Base-by-base conservation (phyloP, 2,888 invertebrate genomes). In the Cancer borealis region DNA sequence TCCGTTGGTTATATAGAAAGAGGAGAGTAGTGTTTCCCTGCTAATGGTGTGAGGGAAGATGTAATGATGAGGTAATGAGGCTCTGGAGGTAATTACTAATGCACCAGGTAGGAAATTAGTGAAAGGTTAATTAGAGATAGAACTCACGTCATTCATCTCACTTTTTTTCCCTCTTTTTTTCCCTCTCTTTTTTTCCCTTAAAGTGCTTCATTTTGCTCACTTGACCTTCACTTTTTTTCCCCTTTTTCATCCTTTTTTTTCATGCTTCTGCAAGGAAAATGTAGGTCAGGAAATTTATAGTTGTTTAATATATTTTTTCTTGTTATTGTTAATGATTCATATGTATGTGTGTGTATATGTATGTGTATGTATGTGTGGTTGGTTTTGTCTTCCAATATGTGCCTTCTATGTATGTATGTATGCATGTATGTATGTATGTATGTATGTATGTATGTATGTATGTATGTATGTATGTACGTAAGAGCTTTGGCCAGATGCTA, bases 371-470 rank as follows among this genome's bases (percentile, higher is more conserved):
- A 26, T 79, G 73, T 79, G 73, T 79, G n/a, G 26, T 73, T 73
- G 26, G 54, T 17, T 54, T 17, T 66, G 66, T 66, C 66, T 66
- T 66, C 17, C 66, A 14, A 66, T 66, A 66, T 21, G n/a, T 66
- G n/a, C 66, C 21, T 66, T 21, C 54, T 54, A 17, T 73, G 73
- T 73, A n/a, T 73, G 73, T 73, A n/a, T 73, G 73, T 73, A 26
- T 73, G 73, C 26, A 26, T 89, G 89, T 89, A 47, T 89, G 89
- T 89, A 47, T 89, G 89, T 89, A 47, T 89, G 89, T 89, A 47
- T 89, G 89, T 89, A 47, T 89, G 89, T 89, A 47, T 89, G 89
- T 89, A 47, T 89, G 89, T 89, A 47, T 89, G 89, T 89, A n/a
- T 89, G 89, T 89, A 47, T 89, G 89, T 89, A 47, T 47, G 49